These are phyloP conservation scores for Paragorgia papillata DNA, from an alignment of 92 coral and sea anemone genomes.

Conservation along the genomic window DNA sequence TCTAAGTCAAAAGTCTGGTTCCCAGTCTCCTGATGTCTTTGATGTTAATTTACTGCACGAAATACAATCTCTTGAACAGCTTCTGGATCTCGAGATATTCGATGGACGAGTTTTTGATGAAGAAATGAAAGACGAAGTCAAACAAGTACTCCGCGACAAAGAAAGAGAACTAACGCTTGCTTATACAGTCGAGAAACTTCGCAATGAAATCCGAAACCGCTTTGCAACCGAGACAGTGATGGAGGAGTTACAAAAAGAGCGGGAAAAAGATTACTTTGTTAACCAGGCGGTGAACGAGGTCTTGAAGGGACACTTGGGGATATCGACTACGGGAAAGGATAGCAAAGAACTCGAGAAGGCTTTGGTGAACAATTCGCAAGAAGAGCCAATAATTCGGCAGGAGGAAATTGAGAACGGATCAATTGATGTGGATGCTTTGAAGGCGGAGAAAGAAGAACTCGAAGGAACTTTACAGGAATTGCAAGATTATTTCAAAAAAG, in stretches of 20 bases:
- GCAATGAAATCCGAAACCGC: conserved; percentile 33
- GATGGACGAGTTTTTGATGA: conserved; percentile 34
- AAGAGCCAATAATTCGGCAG: conserved; percentile 21
- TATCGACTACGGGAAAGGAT: neutral
- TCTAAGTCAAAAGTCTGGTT: neutral
- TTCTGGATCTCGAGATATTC: conserved; percentile 37
- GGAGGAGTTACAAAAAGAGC: conserved; percentile 26
- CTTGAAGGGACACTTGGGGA: conserved; percentile 35
- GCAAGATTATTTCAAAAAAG: conserved; percentile 48
- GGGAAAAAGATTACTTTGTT: conserved; percentile 7
- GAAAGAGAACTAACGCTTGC: conserved; percentile 24
- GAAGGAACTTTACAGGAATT: conserved; percentile 57
- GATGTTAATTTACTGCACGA: conserved; percentile 23
- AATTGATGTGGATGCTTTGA: conserved; percentile 58
- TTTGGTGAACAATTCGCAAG: neutral
- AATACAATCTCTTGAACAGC: conserved; percentile 21
- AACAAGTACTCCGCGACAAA: conserved; percentile 35
- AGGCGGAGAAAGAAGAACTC: conserved; percentile 75
- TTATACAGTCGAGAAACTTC: conserved; percentile 23
- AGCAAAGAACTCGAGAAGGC: neutral
- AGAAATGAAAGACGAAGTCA: conserved; percentile 38
- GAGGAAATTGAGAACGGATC: conserved; percentile 58
- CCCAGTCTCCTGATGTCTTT: conserved; percentile 16
- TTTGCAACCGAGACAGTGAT: conserved; percentile 1
- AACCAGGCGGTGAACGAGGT: conserved; percentile 12